Evolutionary conservation across 1,140 invertebrate genomes (phyloP).

Genomic region (Zaprionus africanus): DNA sequence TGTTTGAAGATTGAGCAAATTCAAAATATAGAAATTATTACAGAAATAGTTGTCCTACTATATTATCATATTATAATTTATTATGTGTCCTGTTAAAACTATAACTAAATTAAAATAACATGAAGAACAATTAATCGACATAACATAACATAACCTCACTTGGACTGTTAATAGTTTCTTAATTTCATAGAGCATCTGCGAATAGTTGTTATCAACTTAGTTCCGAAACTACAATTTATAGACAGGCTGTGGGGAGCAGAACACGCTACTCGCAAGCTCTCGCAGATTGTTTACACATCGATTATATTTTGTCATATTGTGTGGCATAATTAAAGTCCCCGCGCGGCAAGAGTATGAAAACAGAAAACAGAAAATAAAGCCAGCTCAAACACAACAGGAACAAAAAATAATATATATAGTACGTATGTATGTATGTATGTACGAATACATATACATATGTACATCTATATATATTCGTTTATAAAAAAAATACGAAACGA

Average conservation of each 20-base stretch:
- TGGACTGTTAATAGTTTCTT: background rate
- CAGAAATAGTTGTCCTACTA: no score
- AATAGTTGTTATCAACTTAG: background rate
- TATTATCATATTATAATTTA: no score
- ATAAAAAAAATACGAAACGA: conserved; percentile 40
- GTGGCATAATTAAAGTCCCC: conserved; percentile 15
- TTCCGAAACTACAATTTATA: background rate
- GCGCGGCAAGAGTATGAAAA: conserved; percentile 35
- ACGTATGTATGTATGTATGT: conserved; percentile 8
- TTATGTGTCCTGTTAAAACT: no score
- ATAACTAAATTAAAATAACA: no score
- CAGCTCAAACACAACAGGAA: conserved; percentile 47
- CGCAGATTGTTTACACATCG: conserved; percentile 10
- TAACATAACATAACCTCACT: background rate
- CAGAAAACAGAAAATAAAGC: conserved; percentile 53
- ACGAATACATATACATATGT: conserved; percentile 15
- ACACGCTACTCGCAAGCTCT: background rate
- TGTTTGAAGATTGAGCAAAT: background rate
- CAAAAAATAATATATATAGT: conserved; percentile 36
- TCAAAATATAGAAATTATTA: background rate
- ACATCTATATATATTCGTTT: conserved; percentile 7
- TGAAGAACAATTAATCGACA: no score
- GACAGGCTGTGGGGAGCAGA: background rate
- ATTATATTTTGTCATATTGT: conserved; percentile 9
- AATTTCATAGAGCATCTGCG: background rate